Base-by-base conservation (phyloP, 2,797 vertebrate species). In the Furcifer pardalis region DNA sequence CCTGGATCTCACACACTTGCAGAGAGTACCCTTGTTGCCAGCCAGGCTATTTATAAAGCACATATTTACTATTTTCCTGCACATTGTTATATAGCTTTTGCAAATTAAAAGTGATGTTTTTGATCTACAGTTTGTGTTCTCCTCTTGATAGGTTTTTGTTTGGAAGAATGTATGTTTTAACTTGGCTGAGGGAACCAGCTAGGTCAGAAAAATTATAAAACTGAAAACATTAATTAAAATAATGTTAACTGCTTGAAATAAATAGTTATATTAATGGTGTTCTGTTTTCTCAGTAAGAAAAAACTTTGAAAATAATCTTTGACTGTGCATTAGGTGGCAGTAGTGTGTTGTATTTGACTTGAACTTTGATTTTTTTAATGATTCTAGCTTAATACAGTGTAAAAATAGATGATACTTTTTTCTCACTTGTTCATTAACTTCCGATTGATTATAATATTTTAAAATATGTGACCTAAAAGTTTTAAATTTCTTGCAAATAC, bases 301-400 rank as follows among this genome's bases (percentile, higher is more conserved):
- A 71, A 42, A 0, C 62, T 89, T 35, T 85, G 77, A 84, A 82
- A 87, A 82, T 49, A 66, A 44, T 87, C 91, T 82, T 87, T 88
- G 71, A 32, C 75, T 80, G 90, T 94, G 94, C 97, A 96, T 96
- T 97, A 97, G 97, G 97, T 97, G 97, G 97, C 97, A 97, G 97
- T 96, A 97, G 97, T 92, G 97, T 96, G 97, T 96, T 96, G 94
- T 92, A 82, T 90, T 96, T 97, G 91, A 91, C 77, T 10, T 89
- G 87, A 89, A 90, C 85, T 90, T 86, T 89, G 9, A 12, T 84
- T 81, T 88, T 80, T 77, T 77, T 81, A 62, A 63, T n/a, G 83
- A 91, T 82, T 90, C 25, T 68, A 0, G 89, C 78, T 75, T 88
- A 78, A 68, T 82, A 71, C 72, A 8, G 30, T 89, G 7, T 66